Percentiles rank a stretch among this genome's conserved stretches.
Evolutionary conservation across 2,113 vertebrate species (phyloP).

Genomic region (Triplophysa tibetana): DNA sequence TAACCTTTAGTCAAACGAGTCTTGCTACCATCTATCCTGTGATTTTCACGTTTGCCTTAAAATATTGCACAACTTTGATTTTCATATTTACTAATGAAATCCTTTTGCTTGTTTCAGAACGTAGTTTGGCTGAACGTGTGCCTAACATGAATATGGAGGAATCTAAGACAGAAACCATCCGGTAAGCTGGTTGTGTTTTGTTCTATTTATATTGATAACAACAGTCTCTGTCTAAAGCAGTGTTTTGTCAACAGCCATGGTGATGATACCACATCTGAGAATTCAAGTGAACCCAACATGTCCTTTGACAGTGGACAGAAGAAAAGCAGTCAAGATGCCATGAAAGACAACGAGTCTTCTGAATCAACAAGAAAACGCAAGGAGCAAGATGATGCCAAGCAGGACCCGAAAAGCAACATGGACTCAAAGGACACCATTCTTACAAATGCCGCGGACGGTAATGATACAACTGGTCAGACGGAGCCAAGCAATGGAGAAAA

Average conservation of each 20-base stretch:
- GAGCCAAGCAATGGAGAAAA: slow-evolving; percentile 60
- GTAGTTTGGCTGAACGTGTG: neutral
- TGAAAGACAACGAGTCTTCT: slow-evolving; percentile 38
- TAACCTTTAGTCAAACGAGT: neutral
- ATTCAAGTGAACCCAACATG: neutral
- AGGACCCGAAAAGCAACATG: slow-evolving; percentile 31
- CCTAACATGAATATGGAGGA: slow-evolving; percentile 33
- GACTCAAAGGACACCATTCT: slow-evolving; percentile 45
- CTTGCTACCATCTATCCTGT: neutral
- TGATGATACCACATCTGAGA: slow-evolving; percentile 47
- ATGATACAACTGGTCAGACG: slow-evolving; percentile 25
- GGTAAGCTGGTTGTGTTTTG: slow-evolving; percentile 15
- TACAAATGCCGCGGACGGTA: neutral
- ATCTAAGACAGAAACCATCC: slow-evolving; percentile 27
- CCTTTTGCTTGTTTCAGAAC: slow-evolving; percentile 32
- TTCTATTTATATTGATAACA: neutral
- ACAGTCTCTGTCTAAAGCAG: neutral
- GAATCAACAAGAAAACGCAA: slow-evolving; percentile 37
- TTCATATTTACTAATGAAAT: neutral
- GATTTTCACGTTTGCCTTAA: neutral
- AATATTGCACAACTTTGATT: neutral
- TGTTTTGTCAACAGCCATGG: slow-evolving; percentile 46
- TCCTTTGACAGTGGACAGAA: slow-evolving; percentile 5
- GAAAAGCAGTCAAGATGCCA: slow-evolving; percentile 9
- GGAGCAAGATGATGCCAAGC: slow-evolving; percentile 19